A percentile compares a stretch with the other conserved stretches of the same genome.
These are phyloP conservation scores for Heliocidaris tuberculata DNA, from an alignment of 35 echinoderm and acorn worm genomes.

Conservation along the genomic window DNA sequence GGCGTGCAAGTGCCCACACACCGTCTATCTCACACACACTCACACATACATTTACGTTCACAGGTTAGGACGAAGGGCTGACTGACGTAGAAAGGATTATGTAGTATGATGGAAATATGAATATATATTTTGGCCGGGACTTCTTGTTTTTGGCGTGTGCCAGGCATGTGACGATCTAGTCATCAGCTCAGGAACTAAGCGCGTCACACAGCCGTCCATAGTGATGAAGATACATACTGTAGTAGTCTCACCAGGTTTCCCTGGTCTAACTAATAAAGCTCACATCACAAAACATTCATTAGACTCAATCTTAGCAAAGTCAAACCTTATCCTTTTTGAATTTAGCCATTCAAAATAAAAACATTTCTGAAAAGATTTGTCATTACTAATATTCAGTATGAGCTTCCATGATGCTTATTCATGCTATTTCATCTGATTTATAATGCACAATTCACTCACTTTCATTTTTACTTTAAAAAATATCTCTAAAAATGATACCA, in stretches of 20 bases:
- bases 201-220: constrained; percentile 14
- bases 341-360: too few relatives aligned
- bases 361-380: too few relatives aligned
- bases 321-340: too few relatives aligned
- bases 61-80: not conserved
- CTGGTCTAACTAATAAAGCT: too few relatives aligned
- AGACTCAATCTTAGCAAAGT: not conserved
- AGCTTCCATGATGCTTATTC: not conserved
- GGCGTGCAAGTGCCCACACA: constrained; percentile 20
- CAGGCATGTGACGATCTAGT: constrained; percentile 35
- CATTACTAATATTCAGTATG: too few relatives aligned
- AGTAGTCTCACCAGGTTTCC: not conserved
- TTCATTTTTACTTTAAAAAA: too few relatives aligned
- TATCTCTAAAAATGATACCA: too few relatives aligned
- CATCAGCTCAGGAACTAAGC: constrained; percentile 44
- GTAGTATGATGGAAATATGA: constrained; percentile 22
- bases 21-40: not conserved
- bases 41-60: not conserved
- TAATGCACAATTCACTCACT: too few relatives aligned
- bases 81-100: constrained; percentile 19
- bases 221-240: not conserved
- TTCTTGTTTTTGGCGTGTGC: constrained; percentile 39
- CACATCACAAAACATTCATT: not conserved
- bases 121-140: constrained; percentile 26
- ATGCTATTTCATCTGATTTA: not conserved